Evolutionary conservation across 2,888 invertebrate genomes (phyloP).

Genomic region (Dolichopus griseipennis): DNA sequence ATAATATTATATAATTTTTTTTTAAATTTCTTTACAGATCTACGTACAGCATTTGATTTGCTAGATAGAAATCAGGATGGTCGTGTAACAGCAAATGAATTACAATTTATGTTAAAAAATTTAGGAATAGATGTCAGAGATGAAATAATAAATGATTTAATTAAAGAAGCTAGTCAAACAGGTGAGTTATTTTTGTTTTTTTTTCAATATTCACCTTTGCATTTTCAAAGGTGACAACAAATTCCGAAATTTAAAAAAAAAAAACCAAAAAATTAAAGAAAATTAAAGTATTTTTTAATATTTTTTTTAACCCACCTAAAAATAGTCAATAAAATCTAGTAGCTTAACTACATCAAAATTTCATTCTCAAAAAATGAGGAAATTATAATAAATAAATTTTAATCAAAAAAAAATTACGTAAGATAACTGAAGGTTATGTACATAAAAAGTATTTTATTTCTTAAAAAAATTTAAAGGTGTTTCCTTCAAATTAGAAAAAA

Average conservation of each 20-base stretch:
- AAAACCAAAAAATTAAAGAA: too few relatives aligned
- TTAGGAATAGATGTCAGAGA: slow-evolving; percentile 67
- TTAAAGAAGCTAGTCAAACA: slow-evolving; percentile 64
- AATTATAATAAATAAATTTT: too few relatives aligned
- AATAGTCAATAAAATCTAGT: too few relatives aligned
- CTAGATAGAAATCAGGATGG: slow-evolving; percentile 72
- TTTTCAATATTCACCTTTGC: background rate
- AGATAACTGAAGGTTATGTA: too few relatives aligned
- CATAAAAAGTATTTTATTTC: too few relatives aligned
- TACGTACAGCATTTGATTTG: slow-evolving; percentile 68
- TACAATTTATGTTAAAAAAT: slow-evolving; percentile 70
- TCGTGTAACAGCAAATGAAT: slow-evolving; percentile 61
- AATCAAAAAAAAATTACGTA: too few relatives aligned
- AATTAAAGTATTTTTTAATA: background rate
- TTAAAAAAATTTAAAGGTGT: too few relatives aligned
- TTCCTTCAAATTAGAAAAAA: too few relatives aligned
- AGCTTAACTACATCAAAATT: too few relatives aligned
- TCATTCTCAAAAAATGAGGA: too few relatives aligned
- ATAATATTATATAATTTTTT: too few relatives aligned
- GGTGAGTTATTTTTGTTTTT: slow-evolving; percentile 43
- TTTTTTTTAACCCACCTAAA: too few relatives aligned
- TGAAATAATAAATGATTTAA: slow-evolving; percentile 62
- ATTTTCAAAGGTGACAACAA: background rate
- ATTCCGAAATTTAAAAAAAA: background rate
- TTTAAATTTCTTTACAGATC: slow-evolving; percentile 49